Conservation (phyloP, 1,140 invertebrate genomes). For the Drosophila micromelanica region DNA sequence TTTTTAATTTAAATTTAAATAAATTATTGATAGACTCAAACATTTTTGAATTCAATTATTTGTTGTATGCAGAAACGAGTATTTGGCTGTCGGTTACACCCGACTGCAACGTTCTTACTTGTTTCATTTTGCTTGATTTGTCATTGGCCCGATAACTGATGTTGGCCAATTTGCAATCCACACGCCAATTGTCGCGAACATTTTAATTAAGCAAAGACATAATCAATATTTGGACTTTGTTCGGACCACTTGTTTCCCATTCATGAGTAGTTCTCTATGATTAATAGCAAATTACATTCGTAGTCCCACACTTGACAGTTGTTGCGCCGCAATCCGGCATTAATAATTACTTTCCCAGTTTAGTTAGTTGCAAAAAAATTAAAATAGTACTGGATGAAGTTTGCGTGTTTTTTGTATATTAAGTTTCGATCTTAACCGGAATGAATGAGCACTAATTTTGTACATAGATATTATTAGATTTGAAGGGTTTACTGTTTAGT, state of each 20-base stretch:
- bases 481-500: neutral
- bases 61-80: neutral
- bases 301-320: constrained; percentile 46
- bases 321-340: neutral
- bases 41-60: too few species aligned
- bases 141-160: constrained; percentile 9
- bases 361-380: constrained; percentile 1
- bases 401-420: neutral
- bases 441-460: neutral
- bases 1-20: too few species aligned
- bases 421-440: neutral
- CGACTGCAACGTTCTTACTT: neutral
- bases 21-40: too few species aligned
- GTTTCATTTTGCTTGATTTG: constrained; percentile 2
- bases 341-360: neutral
- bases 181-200: constrained; percentile 28
- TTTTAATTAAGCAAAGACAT: constrained; percentile 45
- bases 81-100: neutral
- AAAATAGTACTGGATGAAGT: neutral
- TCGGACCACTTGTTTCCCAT: constrained; percentile 37
- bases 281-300: constrained; percentile 56
- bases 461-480: neutral
- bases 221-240: constrained; percentile 58
- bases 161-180: constrained; percentile 22
- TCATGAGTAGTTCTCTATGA: constrained; percentile 26